Evolutionary conservation across 2,888 invertebrate genomes (phyloP), one percentile per base, ranked within the genome.

Genomic region (Blastobasis adustella): DNA sequence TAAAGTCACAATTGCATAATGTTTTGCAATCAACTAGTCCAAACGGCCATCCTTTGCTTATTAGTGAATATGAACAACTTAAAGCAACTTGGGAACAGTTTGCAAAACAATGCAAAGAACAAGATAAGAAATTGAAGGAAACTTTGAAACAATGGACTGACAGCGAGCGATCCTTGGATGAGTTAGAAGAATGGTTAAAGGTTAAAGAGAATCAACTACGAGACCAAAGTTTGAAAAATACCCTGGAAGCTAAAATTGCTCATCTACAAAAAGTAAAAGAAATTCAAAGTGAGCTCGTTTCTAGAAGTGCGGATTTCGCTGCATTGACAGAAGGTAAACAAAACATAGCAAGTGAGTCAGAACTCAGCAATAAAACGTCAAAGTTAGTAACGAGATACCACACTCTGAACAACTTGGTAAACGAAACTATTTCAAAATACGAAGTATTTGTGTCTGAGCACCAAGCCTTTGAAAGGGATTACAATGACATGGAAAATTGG

Each of bases 361-460:
- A 96, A 63, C 82, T 96, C 5, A 91, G 92, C 9, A 90, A 90
- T 6, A 93, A 93, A 70, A 90, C 95, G 9, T 95, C 96, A 0
- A 94, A 95, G 65, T 79, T 96, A 47, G 91, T 93, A 40, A 94
- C 95, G 0, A 92, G 95, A 57, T 97, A 96, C 67, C 95, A 96
- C 71, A 93, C 94, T 0, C 75, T 97, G 6, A 94, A 93, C 64
- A 96, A 95, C 69, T 90, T 93, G 37, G 93, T 94, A 1, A 96
- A 94, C 71, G 98, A 98, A 79, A 92, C 93, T 6, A 93, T 96
- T 52, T 91, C 92, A 4, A 92, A 94, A 64, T 97, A 97, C 73
- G 94, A 94, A 66, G 92, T 92, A 53, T 97, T 95, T 73, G 95
- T 95, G 0, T 92, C 93, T 52, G 98, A 98, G 70, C 98, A 98